Evolutionary conservation across 2,888 invertebrate species (phyloP), one percentile per base, ranked within the genome.

Genomic region (Apodemia duryi): DNA sequence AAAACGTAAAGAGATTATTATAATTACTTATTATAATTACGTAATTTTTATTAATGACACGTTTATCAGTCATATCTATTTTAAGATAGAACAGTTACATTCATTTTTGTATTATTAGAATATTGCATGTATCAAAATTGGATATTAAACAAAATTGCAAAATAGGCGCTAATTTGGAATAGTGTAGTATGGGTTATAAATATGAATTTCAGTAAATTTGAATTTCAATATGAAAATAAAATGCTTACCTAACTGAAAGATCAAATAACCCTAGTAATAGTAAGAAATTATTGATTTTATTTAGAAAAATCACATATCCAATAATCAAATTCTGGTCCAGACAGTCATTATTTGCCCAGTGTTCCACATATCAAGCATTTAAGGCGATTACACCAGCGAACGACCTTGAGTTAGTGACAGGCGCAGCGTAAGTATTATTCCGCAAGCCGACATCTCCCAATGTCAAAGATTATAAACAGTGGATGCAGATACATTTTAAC

Each of bases 261-360:
- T 51, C 51, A 49, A n/a, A n/a, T 51, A n/a, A 51, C 51, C 35
- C 41, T 54, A 38, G 64, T 29, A 35, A 2, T 35, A 38, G 35
- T 6, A 52, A 35, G 6, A 54, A 54, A 64, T 54, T 38, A 54
- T 32, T 38, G 21, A 21, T 6, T 52, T 67, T 66, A 70, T 38
- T 66, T 69, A 52, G 66, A 68, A 66, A 68, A 69, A n/a, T 71
- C 71, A 67, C 69, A 71, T n/a, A 71, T 71, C 69, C 70, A 71
- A 43, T 67, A 63, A 62, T 70, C 65, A 65, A 66, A 68, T 57
- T 71, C 70, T 68, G 71, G 62, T 28, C 71, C 67, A 66, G 67
- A 61, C 67, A 69, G 63, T 69, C 66, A 69, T 65, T 49, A 69
- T 66, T 67, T 66, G 66, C 69, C 67, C 69, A 67, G 65, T 68